phyloP scores from a whole-genome alignment of 2,113 vertebrate genomes.

The Leptosomus discolor region DNA sequence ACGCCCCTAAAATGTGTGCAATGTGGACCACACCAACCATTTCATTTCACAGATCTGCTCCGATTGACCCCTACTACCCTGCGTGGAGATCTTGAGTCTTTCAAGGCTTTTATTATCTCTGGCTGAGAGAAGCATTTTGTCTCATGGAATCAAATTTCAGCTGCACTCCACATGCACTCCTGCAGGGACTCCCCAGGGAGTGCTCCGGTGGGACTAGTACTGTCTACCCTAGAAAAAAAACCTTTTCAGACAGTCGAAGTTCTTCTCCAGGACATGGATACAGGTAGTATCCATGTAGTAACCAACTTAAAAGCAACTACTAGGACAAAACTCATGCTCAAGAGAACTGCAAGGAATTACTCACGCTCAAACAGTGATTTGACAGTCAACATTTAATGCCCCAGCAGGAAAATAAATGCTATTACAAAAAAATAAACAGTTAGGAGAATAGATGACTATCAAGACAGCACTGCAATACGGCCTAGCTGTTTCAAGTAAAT shows the following conservation, averaged over 20 bases:
- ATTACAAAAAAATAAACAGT: background rate
- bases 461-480: background rate
- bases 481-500: background rate
- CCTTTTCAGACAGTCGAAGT: background rate
- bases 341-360: background rate
- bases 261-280: too few species aligned
- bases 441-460: background rate
- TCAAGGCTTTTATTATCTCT: background rate
- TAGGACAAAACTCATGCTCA: background rate
- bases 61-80: background rate
- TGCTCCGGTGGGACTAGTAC: background rate
- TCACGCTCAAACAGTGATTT: background rate
- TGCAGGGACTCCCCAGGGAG: rapidly evolving
- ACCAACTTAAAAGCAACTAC: background rate
- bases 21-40: background rate
- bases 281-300: background rate
- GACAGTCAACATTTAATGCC: background rate
- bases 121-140: background rate
- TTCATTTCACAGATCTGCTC: background rate
- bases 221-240: background rate
- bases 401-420: background rate
- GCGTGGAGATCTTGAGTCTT: background rate
- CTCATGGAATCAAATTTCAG: background rate
- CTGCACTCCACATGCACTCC: background rate
- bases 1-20: background rate